These are phyloP conservation scores for Alethe castanea DNA, from an alignment of 2,113 vertebrate genomes.

Conservation along the genomic window DNA sequence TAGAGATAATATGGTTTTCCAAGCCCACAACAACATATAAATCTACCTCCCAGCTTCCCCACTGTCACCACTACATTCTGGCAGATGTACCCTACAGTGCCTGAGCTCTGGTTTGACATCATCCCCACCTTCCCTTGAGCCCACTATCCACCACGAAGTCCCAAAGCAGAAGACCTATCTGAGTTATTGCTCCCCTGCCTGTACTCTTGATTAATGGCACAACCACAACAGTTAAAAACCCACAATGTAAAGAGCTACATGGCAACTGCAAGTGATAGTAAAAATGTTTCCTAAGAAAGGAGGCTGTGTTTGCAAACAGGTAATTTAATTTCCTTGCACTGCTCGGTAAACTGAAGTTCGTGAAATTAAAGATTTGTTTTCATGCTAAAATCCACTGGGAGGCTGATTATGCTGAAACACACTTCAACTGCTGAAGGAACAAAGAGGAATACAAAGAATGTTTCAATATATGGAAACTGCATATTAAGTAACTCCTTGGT, in stretches of 20 bases:
- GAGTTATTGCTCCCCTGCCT: neutral
- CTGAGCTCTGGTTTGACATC: neutral
- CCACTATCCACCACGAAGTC: neutral
- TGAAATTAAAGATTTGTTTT: conserved; percentile 60
- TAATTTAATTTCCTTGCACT: conserved; percentile 47
- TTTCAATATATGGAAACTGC: conserved; percentile 6
- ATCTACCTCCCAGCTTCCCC: neutral
- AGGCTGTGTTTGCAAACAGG: conserved; percentile 27
- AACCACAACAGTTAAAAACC: neutral
- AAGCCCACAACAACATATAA: neutral
- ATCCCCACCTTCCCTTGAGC: neutral
- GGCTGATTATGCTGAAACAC: conserved; percentile 38
- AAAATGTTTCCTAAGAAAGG: neutral
- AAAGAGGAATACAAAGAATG: conserved; percentile 28
- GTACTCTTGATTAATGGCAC: neutral
- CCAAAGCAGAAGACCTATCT: neutral
- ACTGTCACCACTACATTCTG: neutral
- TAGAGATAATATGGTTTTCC: neutral
- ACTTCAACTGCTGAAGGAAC: conserved; percentile 13
- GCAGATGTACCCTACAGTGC: neutral
- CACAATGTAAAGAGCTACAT: neutral
- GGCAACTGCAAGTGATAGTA: conserved; percentile 21
- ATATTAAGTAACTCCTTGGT: conserved; percentile 35
- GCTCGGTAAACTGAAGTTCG: conserved; percentile 19
- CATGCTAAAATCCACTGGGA: conserved; percentile 21